phyloP scores from a whole-genome alignment of 2,888 invertebrate species.

The Punctoribates punctum region DNA sequence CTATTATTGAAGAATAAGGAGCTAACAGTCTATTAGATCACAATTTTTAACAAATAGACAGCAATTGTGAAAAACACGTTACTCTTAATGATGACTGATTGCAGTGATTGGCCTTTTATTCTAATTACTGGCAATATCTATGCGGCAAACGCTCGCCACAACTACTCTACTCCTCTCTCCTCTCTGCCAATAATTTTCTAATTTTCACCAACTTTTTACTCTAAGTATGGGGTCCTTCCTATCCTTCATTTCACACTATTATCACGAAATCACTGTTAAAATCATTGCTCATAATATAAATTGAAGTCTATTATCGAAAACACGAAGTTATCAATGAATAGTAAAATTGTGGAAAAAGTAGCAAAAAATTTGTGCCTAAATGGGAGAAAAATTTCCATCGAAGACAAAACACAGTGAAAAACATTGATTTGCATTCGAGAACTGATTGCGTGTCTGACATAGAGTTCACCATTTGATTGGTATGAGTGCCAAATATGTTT shows the following conservation, averaged over 20 bases:
- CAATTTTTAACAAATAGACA: slow-evolving; percentile 30
- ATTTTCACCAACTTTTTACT: background rate
- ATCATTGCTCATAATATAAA: background rate
- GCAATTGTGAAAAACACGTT: slow-evolving; percentile 9
- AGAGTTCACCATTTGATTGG: background rate
- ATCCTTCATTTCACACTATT: background rate
- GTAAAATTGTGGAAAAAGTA: background rate
- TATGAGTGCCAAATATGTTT: background rate
- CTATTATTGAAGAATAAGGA: slow-evolving; percentile 12
- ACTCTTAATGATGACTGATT: slow-evolving; percentile 15
- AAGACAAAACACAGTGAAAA: slow-evolving; percentile 3
- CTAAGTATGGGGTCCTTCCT: background rate
- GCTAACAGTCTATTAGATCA: slow-evolving; percentile 10
- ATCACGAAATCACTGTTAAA: background rate
- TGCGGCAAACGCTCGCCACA: background rate
- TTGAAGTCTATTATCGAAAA: background rate
- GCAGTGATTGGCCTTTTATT: slow-evolving; percentile 30
- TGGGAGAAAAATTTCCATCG: background rate
- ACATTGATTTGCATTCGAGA: background rate
- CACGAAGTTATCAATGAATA: background rate
- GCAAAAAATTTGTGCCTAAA: background rate
- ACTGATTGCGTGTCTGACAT: background rate
- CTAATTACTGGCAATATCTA: slow-evolving; percentile 11
- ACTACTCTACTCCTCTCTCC: background rate
- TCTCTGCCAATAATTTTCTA: background rate